phyloP scores from a whole-genome alignment of 1,140 invertebrate genomes.

The Neodiprion virginianus region DNA sequence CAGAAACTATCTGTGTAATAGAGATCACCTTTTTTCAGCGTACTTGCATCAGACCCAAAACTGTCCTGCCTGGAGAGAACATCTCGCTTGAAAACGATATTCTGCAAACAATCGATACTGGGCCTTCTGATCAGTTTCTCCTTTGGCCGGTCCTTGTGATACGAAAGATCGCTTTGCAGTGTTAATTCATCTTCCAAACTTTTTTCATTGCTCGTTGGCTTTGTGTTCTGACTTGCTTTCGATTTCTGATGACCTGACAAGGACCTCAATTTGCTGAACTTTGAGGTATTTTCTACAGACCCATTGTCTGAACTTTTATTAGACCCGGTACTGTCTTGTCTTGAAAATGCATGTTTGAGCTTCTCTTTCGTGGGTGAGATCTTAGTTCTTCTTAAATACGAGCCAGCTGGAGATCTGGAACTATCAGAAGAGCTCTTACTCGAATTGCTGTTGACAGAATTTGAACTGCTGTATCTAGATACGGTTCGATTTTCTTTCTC shows the following conservation, averaged over 20 bases:
- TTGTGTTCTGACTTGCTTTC: neutral
- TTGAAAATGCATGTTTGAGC: slow-evolving; percentile 45
- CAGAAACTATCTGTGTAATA: slow-evolving; percentile 34
- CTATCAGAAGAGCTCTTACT: slow-evolving; percentile 27
- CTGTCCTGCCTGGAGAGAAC: slow-evolving; percentile 27
- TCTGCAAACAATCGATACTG: neutral
- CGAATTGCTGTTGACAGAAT: slow-evolving; percentile 26
- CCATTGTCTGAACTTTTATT: slow-evolving; percentile 18
- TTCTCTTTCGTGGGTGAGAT: slow-evolving; percentile 58
- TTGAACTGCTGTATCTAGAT: slow-evolving; percentile 30
- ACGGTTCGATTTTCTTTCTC: slow-evolving; percentile 48
- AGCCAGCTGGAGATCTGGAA: slow-evolving; percentile 37
- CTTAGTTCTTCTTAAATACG: slow-evolving; percentile 53
- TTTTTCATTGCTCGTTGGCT: neutral
- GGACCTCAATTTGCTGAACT: neutral
- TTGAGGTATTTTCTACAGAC: neutral
- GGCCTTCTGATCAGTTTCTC: slow-evolving; percentile 21
- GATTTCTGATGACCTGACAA: neutral
- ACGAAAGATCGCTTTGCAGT: slow-evolving; percentile 19
- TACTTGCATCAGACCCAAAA: slow-evolving; percentile 36
- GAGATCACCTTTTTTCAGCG: slow-evolving; percentile 23
- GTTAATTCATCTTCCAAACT: neutral
- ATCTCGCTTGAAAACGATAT: slow-evolving; percentile 19
- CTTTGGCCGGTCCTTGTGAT: slow-evolving; percentile 12
- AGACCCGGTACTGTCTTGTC: slow-evolving; percentile 20